Conservation (phyloP, 2,113 vertebrate genomes). For the Passerina amoena region DNA sequence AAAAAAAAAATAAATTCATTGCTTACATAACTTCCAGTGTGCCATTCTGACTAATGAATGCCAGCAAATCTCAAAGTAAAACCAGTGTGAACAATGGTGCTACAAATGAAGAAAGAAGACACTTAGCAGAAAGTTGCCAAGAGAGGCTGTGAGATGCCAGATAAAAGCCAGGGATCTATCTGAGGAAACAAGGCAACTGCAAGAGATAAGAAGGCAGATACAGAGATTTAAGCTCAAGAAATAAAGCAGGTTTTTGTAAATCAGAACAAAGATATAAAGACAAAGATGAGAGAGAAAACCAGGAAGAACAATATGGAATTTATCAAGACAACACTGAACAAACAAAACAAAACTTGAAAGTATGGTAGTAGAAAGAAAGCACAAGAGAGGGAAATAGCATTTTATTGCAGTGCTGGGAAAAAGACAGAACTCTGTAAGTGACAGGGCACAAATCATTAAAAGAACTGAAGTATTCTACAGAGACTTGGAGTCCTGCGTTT, state of each 20-base stretch:
- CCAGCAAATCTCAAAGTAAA: not conserved
- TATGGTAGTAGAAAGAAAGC: not conserved
- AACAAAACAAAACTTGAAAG: constrained; percentile 45
- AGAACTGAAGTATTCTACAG: constrained; percentile 57
- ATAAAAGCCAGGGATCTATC: constrained; percentile 23
- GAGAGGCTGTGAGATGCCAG: constrained; percentile 18
- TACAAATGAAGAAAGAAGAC: constrained; percentile 21
- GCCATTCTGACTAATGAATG: not conserved
- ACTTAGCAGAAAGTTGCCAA: constrained; percentile 42
- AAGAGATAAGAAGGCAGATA: constrained; percentile 25
- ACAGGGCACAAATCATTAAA: constrained; percentile 60
- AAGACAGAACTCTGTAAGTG: constrained; percentile 13
- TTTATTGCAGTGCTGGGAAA: constrained; percentile 15
- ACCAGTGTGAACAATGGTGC: not conserved
- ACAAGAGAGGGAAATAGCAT: constrained; percentile 8
- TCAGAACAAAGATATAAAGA: not conserved
- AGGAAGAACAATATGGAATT: constrained; percentile 37
- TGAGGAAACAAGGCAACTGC: constrained; percentile 30
- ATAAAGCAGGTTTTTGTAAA: constrained; percentile 39
- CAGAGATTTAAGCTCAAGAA: constrained; percentile 7
- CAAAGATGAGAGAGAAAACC: constrained; percentile 8
- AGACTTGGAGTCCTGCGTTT: constrained; percentile 44
- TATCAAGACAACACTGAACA: constrained; percentile 29
- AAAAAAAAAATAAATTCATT: not conserved
- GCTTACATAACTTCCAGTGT: not conserved